Evolutionary conservation across 2,888 invertebrate genomes (phyloP), one percentile per base, ranked within the genome.

Genomic region (Cephus runcator): DNA sequence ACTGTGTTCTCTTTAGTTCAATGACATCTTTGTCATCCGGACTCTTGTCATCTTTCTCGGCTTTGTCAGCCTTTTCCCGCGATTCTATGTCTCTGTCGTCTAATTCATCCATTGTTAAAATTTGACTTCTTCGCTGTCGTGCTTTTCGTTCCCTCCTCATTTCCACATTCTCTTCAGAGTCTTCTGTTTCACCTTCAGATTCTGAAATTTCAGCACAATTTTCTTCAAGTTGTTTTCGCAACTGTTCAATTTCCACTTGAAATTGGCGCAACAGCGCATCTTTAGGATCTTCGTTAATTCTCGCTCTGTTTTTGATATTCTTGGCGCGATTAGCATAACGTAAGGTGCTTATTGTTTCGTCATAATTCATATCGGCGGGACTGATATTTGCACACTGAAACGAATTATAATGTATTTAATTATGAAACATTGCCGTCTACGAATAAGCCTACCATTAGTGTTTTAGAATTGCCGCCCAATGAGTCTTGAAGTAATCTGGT

Each of bases 241-340:
- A 93, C 77, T 97, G 96, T 84, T 98, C 97, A 84, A 99, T 99
- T 93, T 99, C 99, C 87, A 97, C 95, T 92, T 99, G 99, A 92
- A 98, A 99, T 92, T 98, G 96, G 75, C 98, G 95, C 33, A 99
- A 94, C 74, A 99, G 92, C 0, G 99, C 98, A 92, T 99, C 98
- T 85, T 99, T 99, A 0, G 99, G 98, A 91, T 99, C 99, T 90
- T 98, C 98, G 92, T 99, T 99, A 81, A 99, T 96, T 87, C 96
- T 96, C 79, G 98, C 98, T 86, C 96, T 95, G 92, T 99, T 99
- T 92, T 98, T 97, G 83, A 99, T 99, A 90, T 97, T 98, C 93
- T 99, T 99, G 15, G 99, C 99, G 77, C 99, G 94, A 93, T 98
- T 98, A 1, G 99, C 99, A 92, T 99, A 99, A 0, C 99, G 94